Evolutionary conservation across 2,888 invertebrate genomes (phyloP).

Genomic region (Tetragonisca angustula): DNA sequence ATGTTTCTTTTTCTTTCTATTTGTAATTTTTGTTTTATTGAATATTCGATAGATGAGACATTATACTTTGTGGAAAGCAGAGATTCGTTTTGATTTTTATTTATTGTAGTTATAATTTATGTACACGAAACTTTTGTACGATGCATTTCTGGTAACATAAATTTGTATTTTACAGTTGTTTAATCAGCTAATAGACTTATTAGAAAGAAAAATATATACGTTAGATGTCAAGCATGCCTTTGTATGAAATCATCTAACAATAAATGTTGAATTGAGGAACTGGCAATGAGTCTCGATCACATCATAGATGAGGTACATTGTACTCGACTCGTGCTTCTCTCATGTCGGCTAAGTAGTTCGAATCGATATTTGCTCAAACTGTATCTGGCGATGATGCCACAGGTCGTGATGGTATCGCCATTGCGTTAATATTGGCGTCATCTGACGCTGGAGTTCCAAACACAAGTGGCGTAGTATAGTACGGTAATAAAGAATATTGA

Average conservation of each 20-base stretch:
- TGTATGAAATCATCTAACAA: neutral
- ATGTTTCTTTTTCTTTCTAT: neutral
- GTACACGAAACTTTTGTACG: conserved; percentile 46
- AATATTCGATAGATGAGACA: neutral
- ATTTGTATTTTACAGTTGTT: conserved; percentile 37
- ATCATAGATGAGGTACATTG: conserved; percentile 29
- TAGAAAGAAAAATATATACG: conserved; percentile 6
- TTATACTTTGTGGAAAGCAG: neutral
- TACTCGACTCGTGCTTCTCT: conserved; percentile 36
- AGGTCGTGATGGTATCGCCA: conserved; percentile 69
- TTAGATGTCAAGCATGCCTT: neutral
- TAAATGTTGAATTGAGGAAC: conserved; percentile 1
- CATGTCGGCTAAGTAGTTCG: conserved; percentile 58
- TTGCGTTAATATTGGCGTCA: conserved; percentile 74
- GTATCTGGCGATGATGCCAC: conserved; percentile 66
- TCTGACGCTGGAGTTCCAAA: conserved; percentile 86
- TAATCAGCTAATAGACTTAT: conserved; percentile 3
- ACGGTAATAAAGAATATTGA: conserved; percentile 87
- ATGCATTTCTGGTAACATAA: conserved; percentile 33
- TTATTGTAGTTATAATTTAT: conserved; percentile 51
- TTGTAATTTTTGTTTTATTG: neutral
- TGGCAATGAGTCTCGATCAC: neutral
- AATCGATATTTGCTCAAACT: conserved; percentile 54
- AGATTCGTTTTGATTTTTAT: conserved; percentile 38
- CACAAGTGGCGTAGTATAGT: conserved; percentile 87